Conservation (phyloP, 2,113 vertebrate species). For the Crocuta crocuta region DNA sequence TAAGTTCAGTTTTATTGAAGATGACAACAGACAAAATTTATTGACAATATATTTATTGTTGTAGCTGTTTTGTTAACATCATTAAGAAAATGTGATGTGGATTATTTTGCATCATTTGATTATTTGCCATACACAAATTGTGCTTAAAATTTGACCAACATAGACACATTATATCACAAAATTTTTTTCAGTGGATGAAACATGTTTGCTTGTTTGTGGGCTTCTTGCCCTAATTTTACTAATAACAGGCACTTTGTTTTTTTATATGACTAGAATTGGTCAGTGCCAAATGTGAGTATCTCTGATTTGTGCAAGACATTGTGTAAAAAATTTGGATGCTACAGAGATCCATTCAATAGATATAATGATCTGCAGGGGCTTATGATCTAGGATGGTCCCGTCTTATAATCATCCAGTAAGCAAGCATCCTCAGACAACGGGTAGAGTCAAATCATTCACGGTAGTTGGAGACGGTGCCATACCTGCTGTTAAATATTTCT, state of each 20-base stretch:
- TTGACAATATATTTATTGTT: background rate
- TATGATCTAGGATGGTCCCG: too few species aligned
- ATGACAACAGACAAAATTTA: background rate
- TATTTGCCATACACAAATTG: background rate
- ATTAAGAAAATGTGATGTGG: background rate
- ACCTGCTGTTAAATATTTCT: background rate
- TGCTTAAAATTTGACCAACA: background rate
- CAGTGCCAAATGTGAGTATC: background rate
- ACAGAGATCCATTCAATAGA: background rate
- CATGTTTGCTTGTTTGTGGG: background rate
- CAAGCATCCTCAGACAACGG: background rate
- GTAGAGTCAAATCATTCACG: background rate
- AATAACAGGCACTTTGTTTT: background rate
- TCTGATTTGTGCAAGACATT: background rate
- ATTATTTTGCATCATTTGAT: background rate
- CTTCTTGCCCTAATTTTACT: background rate
- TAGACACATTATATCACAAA: background rate
- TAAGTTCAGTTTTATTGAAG: background rate
- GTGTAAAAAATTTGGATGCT: background rate
- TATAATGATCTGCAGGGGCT: background rate
- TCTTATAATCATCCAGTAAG: background rate
- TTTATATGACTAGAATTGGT: background rate
- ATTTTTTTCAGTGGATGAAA: background rate
- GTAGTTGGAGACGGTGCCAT: background rate
- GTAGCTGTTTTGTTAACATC: background rate